These are phyloP conservation scores for Drosophila nigrodunni DNA, from an alignment of 1,140 invertebrate genomes.

Conservation along the genomic window DNA sequence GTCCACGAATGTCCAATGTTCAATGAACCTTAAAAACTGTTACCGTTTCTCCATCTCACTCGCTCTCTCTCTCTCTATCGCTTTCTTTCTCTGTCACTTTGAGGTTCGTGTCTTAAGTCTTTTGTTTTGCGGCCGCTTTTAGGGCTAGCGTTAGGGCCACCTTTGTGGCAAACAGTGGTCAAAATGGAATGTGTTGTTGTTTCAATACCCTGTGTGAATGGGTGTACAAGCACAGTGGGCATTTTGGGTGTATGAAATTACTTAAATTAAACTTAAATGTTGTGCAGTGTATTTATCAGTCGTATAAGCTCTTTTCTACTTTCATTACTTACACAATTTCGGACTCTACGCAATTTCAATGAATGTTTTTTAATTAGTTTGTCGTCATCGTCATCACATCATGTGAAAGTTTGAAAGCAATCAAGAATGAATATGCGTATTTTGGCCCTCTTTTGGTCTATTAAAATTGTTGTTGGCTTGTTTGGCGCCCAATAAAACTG, in stretches of 20 bases:
- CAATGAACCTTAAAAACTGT: constrained; percentile 55
- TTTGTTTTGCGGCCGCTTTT: constrained; percentile 27
- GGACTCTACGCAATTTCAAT: constrained; percentile 36
- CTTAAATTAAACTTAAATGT: too few species aligned
- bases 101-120: constrained; percentile 52
- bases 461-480: constrained; percentile 8
- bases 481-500: constrained; percentile 35
- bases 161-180: constrained; percentile 23
- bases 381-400: neutral
- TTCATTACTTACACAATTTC: neutral
- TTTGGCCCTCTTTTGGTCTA: constrained; percentile 3
- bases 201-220: neutral
- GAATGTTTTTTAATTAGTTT: constrained; percentile 51
- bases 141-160: neutral
- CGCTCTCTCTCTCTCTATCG: neutral
- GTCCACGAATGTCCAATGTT: constrained; percentile 43
- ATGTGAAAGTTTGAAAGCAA: constrained; percentile 31
- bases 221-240: too few species aligned
- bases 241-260: too few species aligned
- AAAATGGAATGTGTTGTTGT: constrained; percentile 33
- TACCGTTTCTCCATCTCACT: constrained; percentile 38
- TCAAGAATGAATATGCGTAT: neutral
- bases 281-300: neutral
- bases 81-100: neutral
- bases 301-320: neutral